Evolutionary conservation across 2,797 vertebrate genomes (phyloP).

Genomic region (Mus caroli): DNA sequence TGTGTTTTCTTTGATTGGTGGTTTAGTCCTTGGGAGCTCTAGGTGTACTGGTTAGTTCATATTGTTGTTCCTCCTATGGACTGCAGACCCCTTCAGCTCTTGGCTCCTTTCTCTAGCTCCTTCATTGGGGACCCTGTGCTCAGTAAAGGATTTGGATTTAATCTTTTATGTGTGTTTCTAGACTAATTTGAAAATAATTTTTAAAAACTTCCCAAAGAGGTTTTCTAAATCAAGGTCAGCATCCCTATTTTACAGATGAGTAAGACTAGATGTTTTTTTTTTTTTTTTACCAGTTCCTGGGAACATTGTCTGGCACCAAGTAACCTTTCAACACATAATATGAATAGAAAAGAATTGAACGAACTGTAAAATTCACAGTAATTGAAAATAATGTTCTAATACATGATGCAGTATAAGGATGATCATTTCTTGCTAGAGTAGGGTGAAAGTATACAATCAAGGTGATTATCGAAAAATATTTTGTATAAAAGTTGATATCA

Average conservation of each 20-base stretch:
- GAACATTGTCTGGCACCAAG: background rate
- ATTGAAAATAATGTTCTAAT: background rate
- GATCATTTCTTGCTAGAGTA: background rate
- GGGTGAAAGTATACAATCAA: background rate
- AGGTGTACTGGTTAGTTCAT: too few species aligned
- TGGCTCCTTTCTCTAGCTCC: too few species aligned
- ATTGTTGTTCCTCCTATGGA: too few species aligned
- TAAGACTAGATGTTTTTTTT: background rate
- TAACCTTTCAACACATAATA: background rate
- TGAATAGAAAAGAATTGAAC: background rate
- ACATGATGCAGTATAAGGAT: background rate
- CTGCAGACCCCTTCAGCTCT: too few species aligned
- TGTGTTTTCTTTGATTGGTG: too few species aligned
- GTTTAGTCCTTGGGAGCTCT: too few species aligned
- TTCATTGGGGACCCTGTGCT: too few species aligned
- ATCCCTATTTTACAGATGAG: background rate
- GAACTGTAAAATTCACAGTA: background rate
- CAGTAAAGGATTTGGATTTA: background rate
- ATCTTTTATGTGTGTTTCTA: background rate
- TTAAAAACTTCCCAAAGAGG: background rate
- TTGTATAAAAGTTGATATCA: background rate
- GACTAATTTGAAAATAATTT: background rate
- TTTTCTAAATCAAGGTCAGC: background rate
- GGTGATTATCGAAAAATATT: background rate
- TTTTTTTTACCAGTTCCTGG: background rate